A percentile compares a stretch with the other conserved stretches of the same genome.
Conservation (phyloP, 2,797 vertebrate species). For the Typhlichthys subterraneus region DNA sequence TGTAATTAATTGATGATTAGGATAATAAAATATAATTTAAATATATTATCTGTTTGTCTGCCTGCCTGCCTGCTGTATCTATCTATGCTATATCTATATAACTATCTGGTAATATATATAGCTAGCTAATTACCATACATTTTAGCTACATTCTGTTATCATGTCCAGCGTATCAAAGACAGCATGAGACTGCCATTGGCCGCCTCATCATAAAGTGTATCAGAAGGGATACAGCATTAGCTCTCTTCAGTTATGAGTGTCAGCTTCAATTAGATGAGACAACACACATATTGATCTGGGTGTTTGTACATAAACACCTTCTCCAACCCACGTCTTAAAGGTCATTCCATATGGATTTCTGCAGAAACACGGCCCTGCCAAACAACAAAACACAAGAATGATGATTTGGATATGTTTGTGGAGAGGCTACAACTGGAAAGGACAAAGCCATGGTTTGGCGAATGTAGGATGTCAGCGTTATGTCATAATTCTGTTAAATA, state of each 20-base stretch:
- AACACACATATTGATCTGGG: constrained; percentile 65
- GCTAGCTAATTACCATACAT: no score
- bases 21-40: no score
- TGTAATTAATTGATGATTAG: no score
- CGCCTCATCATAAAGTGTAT: constrained; percentile 48
- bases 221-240: constrained; percentile 31
- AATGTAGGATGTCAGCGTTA: no score
- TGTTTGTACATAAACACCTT: constrained; percentile 26
- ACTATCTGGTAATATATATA: no score
- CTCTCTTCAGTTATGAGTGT: constrained; percentile 61
- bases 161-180: constrained; percentile 25
- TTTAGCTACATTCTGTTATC: not conserved
- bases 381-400: not conserved
- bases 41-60: no score
- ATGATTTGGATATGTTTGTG: no score
- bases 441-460: no score
- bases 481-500: no score
- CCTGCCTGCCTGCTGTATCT: no score
- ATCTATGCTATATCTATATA: no score
- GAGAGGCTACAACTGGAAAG: no score
- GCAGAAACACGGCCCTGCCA: constrained; percentile 6
- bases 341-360: constrained; percentile 32
- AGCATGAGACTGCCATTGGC: constrained; percentile 24
- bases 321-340: constrained; percentile 38
- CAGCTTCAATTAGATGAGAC: constrained; percentile 68